These are phyloP conservation scores for Propithecus deckenii DNA, from an alignment of 2,797 vertebrate species.

Conservation along the genomic window DNA sequence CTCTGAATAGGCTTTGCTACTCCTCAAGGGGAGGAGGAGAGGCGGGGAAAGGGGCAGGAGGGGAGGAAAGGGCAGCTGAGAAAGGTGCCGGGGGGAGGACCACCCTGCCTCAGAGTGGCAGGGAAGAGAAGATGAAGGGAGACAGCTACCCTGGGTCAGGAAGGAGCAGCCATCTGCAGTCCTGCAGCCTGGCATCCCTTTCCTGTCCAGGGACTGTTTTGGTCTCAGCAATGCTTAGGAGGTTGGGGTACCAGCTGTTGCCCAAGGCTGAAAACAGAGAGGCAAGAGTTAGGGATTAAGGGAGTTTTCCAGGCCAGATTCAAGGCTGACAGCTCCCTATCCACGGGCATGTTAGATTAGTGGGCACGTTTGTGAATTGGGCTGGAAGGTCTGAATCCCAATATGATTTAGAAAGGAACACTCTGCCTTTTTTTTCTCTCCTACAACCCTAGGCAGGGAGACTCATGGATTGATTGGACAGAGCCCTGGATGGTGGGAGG, in stretches of 20 bases:
- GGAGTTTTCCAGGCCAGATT: slow-evolving; percentile 44
- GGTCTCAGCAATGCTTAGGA: slow-evolving; percentile 48
- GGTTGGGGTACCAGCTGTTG: slow-evolving; percentile 57
- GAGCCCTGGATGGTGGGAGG: not conserved
- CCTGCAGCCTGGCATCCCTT: slow-evolving; percentile 25
- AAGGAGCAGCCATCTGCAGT: slow-evolving; percentile 49
- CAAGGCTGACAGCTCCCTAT: not conserved
- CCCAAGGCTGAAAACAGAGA: slow-evolving; percentile 35
- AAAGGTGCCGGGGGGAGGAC: not conserved
- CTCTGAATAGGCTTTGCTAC: slow-evolving; percentile 2
- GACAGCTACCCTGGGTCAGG: slow-evolving; percentile 47
- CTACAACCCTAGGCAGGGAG: not conserved
- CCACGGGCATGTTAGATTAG: not conserved
- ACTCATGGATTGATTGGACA: not conserved
- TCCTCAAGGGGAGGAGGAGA: not conserved
- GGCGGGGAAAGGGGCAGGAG: not conserved
- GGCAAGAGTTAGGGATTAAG: slow-evolving; percentile 1
- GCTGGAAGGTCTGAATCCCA: not conserved
- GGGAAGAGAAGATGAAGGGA: not conserved
- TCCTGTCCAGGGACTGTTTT: slow-evolving; percentile 21
- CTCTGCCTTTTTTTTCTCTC: not conserved
- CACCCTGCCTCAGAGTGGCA: slow-evolving; percentile 5
- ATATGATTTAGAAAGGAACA: not conserved
- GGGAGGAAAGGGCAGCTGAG: not conserved
- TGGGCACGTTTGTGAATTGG: not conserved